Percentiles rank a stretch among this genome's conserved stretches.
Conservation (phyloP, 2,113 vertebrate genomes). For the Strigops habroptila region DNA sequence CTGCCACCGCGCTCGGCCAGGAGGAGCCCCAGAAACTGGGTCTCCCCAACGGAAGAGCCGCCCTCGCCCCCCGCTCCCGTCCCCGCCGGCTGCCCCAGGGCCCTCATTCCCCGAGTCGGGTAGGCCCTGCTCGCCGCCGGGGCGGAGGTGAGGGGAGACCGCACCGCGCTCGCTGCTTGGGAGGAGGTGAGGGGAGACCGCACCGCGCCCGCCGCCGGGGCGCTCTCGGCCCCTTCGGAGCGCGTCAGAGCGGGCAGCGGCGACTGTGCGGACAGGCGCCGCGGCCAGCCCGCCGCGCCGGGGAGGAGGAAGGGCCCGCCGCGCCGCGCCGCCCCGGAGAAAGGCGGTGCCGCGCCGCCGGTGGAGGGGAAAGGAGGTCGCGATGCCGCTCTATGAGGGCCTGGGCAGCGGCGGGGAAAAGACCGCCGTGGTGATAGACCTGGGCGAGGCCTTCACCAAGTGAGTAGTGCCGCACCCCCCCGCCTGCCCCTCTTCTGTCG, state of each 20-base stretch:
- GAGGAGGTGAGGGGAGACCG: background rate
- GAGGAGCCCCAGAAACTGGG: fast-evolving
- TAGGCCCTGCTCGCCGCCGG: background rate
- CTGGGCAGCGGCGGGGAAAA: constrained; percentile 93
- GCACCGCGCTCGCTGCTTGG: background rate
- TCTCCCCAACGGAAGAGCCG: background rate
- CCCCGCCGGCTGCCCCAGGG: background rate
- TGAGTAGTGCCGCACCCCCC: constrained; percentile 64
- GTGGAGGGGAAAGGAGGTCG: background rate
- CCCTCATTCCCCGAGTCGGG: fast-evolving
- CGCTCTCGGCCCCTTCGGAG: fast-evolving
- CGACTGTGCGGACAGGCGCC: background rate
- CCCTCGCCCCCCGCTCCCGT: background rate
- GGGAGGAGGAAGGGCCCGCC: background rate
- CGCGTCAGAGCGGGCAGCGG: no score
- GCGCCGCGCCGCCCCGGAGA: background rate
- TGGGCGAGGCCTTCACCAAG: constrained; percentile 95
- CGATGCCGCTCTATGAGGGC: constrained; percentile 93
- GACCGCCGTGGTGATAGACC: constrained; percentile 90
- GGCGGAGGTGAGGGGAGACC: background rate
- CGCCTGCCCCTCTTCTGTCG: background rate
- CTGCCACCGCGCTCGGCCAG: fast-evolving
- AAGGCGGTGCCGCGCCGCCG: background rate
- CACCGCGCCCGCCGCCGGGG: background rate
- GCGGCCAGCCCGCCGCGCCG: background rate